These are phyloP conservation scores for Oncorhynchus kisutch DNA, from an alignment of 2,113 vertebrate species.

Conservation along the genomic window DNA sequence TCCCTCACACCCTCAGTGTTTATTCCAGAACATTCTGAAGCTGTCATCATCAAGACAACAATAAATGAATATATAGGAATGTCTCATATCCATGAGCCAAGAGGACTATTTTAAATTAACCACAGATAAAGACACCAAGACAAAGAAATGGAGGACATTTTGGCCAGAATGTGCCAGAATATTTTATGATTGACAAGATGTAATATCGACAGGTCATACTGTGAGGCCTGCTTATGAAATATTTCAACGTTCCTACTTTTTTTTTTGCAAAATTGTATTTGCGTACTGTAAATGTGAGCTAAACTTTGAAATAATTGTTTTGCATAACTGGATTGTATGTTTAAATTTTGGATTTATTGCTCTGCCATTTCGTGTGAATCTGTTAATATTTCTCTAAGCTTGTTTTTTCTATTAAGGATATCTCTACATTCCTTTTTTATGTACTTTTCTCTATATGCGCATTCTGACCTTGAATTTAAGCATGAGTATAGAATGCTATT, in stretches of 20 bases:
- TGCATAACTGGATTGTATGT: no score
- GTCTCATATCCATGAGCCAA: neutral
- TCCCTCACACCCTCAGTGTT: neutral
- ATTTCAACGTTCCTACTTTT: neutral
- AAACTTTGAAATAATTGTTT: no score
- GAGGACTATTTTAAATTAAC: neutral
- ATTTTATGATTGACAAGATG: neutral
- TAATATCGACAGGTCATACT: neutral
- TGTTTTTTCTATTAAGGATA: no score
- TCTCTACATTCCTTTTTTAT: no score
- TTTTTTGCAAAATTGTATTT: no score
- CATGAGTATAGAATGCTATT: no score
- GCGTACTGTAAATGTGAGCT: no score
- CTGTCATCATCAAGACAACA: conserved; percentile 2
- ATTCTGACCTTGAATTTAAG: no score
- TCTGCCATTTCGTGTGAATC: no score
- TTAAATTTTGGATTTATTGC: no score
- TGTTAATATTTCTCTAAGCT: no score
- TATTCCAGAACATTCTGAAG: neutral
- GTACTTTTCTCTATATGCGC: no score
- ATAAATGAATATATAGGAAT: neutral
- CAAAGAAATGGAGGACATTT: neutral
- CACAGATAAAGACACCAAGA: neutral
- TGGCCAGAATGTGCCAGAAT: neutral
- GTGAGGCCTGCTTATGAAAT: neutral